Conservation (phyloP, 2,797 vertebrate genomes). For the Natrix natrix region DNA sequence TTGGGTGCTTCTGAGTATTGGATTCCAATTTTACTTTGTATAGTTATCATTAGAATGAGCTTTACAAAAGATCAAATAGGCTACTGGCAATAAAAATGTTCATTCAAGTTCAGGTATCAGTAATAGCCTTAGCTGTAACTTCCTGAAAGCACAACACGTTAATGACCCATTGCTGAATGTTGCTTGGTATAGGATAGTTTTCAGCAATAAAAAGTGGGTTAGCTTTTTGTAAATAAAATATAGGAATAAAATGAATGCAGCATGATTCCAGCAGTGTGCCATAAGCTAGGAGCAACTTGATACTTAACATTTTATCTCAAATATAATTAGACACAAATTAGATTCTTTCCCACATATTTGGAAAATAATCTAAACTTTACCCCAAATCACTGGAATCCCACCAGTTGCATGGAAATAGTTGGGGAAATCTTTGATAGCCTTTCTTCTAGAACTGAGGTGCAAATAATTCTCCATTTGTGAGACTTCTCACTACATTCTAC, state of each 20-base stretch:
- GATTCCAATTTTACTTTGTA: slow-evolving; percentile 33
- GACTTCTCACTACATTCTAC: background rate
- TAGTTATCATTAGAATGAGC: background rate
- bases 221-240: background rate
- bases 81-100: background rate
- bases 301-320: background rate
- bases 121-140: slow-evolving; percentile 31
- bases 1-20: background rate
- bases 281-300: background rate
- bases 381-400: background rate
- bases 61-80: slow-evolving; percentile 9
- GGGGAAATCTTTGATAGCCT: background rate
- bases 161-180: background rate
- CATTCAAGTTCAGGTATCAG: slow-evolving; percentile 14
- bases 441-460: background rate
- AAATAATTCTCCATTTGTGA: background rate
- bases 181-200: background rate
- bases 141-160: slow-evolving; percentile 14
- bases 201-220: background rate
- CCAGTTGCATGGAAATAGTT: background rate
- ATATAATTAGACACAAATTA: background rate
- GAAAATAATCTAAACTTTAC: background rate
- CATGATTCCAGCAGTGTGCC: background rate
- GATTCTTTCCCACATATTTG: background rate
- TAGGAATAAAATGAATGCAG: background rate